phyloP scores from a whole-genome alignment of 2,113 vertebrate genomes.

The Xenopus tropicalis region UCB_Xtro_10.0 CM004447.2:102094501-102095000 shows the following conservation, averaged over 20 bases:
- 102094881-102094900: neutral
- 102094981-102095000: neutral
- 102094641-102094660: too few species aligned
- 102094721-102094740: too few species aligned
- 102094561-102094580: too few species aligned
- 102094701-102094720: too few species aligned
- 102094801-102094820: neutral
- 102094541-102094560: too few species aligned
- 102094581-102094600: too few species aligned
- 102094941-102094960: conserved; percentile 4
- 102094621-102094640: too few species aligned
- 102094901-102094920: neutral
- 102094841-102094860: neutral
- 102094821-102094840: neutral
- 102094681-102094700: too few species aligned
- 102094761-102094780: neutral
- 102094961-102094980: conserved; percentile 5
- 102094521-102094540: too few species aligned
- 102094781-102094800: neutral
- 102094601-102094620: too few species aligned
- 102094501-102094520: too few species aligned
- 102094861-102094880: neutral
- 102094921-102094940: conserved; percentile 2
- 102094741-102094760: neutral
- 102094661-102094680: too few species aligned